Conservation (phyloP, 2,888 invertebrate genomes). For the Drosophila macrospina region DNA sequence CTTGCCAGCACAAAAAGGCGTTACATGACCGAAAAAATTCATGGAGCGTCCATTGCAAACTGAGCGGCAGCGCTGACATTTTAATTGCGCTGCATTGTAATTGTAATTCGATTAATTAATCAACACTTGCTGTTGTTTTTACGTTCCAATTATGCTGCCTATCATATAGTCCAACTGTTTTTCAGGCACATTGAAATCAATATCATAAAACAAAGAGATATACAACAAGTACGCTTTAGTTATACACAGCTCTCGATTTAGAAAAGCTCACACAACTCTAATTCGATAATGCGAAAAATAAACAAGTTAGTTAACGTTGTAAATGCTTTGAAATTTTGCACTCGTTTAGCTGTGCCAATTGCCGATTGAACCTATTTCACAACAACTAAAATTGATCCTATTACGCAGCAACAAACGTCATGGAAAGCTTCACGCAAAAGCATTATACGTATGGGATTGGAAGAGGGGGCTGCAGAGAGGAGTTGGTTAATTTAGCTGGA, state of each 20-base stretch:
- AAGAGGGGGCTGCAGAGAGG: neutral
- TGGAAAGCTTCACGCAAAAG: constrained; percentile 56
- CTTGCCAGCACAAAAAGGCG: constrained; percentile 25
- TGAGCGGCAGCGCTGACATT: constrained; percentile 69
- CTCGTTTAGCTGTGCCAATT: neutral
- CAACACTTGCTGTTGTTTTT: constrained; percentile 53
- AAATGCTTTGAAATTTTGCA: constrained; percentile 4
- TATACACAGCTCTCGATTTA: no score
- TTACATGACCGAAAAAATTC: constrained; percentile 43
- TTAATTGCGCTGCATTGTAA: constrained; percentile 74
- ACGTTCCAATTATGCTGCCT: constrained; percentile 27
- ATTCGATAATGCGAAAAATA: neutral
- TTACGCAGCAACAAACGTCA: constrained; percentile 45
- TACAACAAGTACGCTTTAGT: neutral
- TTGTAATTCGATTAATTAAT: constrained; percentile 77
- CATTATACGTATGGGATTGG: constrained; percentile 12
- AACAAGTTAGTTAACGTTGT: neutral
- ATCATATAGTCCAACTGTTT: constrained; percentile 36
- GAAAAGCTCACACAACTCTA: no score
- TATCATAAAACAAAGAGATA: constrained; percentile 8
- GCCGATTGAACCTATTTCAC: neutral
- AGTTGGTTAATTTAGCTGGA: constrained; percentile 25
- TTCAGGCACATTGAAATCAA: constrained; percentile 30
- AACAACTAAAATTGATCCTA: constrained; percentile 7
- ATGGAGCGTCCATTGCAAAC: constrained; percentile 25